Evolutionary conservation across 2,113 vertebrate genomes (phyloP).

Genomic region (Alligator mississippiensis): DNA sequence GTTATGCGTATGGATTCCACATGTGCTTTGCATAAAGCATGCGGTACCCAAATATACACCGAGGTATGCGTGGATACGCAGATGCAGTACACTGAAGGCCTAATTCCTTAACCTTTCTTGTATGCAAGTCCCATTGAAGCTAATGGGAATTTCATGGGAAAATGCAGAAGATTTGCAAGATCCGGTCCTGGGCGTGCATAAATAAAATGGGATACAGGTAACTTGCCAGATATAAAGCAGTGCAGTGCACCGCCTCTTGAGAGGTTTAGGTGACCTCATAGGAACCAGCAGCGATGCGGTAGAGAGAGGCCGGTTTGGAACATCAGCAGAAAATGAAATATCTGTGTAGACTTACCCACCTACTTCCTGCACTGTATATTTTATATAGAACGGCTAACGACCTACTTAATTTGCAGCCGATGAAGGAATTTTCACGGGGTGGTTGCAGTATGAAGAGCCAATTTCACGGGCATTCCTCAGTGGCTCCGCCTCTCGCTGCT

Average conservation of each 20-base stretch:
- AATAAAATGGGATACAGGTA: not conserved
- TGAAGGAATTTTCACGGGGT: no score
- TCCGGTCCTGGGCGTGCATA: not conserved
- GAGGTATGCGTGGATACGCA: not conserved
- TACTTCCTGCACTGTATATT: slow-evolving; percentile 57
- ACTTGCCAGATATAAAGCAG: not conserved
- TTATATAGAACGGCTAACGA: slow-evolving; percentile 31
- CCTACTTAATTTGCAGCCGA: no score
- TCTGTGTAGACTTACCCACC: slow-evolving; percentile 45
- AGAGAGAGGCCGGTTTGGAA: slow-evolving; percentile 13
- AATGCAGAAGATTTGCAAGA: not conserved
- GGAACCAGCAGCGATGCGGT: not conserved
- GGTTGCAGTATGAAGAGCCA: no score
- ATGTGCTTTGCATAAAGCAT: slow-evolving; percentile 31
- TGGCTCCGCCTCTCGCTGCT: no score
- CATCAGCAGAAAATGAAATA: slow-evolving; percentile 34
- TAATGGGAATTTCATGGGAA: not conserved
- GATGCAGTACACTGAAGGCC: not conserved
- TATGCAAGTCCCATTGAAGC: not conserved
- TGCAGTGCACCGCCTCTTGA: not conserved
- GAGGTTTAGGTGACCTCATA: slow-evolving; percentile 26
- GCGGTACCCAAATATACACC: not conserved
- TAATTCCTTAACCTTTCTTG: not conserved
- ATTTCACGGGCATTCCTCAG: no score
- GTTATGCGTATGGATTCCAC: slow-evolving; percentile 42